Base-by-base conservation (phyloP, 2,888 invertebrate genomes). In the Tetanocera ferruginea region DNA sequence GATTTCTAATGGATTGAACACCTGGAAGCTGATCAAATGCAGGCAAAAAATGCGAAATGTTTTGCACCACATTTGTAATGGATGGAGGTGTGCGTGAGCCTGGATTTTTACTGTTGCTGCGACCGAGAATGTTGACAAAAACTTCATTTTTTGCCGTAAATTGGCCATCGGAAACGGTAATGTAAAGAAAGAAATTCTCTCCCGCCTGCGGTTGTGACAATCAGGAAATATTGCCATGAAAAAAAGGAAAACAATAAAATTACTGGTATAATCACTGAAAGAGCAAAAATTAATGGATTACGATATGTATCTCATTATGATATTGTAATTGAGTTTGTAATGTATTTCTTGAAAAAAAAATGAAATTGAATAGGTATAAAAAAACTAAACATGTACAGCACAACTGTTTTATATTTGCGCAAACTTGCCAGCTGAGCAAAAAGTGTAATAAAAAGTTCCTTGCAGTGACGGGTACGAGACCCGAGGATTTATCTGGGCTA, bases 101-200 rank as follows among this genome's bases (percentile, higher is more conserved):
- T 17, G 82, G 84, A 25, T 83, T 83, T 31, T 82, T 83, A 62
- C 83, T 82, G 43, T 79, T 67, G 31, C 76, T 79, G 9, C 69
- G 49, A 3, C 84, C 81, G 51, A 88, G 82, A 81, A 94, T 93
- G 83, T 92, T 92, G 14, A 93, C 93, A 86, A 91, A 92, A n/a
- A 94, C 93, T 88, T 94, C 94, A 69, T 91, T 92, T 88, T 94
- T 94, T 2, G 93, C 92, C 6, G 91, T 91, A 67, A 93, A 89
- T 79, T 91, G 90, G 5, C 94, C 94, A 87, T 94, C 94, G 25
- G 91, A 91, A 19, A 93, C 93, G 2, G 93, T 94, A 73, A 95
- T 93, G 88, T 93, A 94, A 23, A 95, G 90, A 81, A 92, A 92
- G 84, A 94, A 91, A 83, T 92, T 91, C 85, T 93, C 91, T 8